phyloP scores from a whole-genome alignment of 2,888 invertebrate genomes.

The Eumacrocentrus americanus region DNA sequence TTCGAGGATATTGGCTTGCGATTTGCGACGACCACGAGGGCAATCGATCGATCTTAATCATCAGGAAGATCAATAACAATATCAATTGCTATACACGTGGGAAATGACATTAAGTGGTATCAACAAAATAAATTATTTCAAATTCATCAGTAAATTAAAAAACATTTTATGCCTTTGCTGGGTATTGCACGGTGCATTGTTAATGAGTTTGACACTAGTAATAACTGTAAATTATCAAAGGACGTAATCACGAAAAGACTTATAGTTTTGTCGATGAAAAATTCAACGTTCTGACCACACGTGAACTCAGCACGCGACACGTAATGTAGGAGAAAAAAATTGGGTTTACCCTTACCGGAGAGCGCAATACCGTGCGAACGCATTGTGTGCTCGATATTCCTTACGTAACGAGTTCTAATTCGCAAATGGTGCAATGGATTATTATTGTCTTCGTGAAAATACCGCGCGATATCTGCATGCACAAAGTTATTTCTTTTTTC shows the following conservation, averaged over 20 bases:
- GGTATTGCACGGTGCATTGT: no score
- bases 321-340: background rate
- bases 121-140: no score
- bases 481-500: background rate
- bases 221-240: background rate
- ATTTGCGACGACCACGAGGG: no score
- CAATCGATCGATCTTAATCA: no score
- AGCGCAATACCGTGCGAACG: background rate
- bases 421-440: background rate
- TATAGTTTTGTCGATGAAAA: background rate
- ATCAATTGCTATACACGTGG: no score
- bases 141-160: no score
- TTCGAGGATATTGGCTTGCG: no score
- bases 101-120: no score
- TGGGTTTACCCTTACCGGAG: background rate
- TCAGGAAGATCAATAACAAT: no score
- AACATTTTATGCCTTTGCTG: no score
- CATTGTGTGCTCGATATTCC: background rate
- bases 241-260: background rate
- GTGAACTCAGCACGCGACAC: constrained; percentile 11
- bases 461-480: background rate
- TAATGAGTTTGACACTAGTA: background rate
- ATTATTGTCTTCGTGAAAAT: background rate
- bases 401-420: background rate
- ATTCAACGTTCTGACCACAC: constrained; percentile 6